Conservation (phyloP, 2,113 vertebrate genomes). For the Osmerus mordax region DNA sequence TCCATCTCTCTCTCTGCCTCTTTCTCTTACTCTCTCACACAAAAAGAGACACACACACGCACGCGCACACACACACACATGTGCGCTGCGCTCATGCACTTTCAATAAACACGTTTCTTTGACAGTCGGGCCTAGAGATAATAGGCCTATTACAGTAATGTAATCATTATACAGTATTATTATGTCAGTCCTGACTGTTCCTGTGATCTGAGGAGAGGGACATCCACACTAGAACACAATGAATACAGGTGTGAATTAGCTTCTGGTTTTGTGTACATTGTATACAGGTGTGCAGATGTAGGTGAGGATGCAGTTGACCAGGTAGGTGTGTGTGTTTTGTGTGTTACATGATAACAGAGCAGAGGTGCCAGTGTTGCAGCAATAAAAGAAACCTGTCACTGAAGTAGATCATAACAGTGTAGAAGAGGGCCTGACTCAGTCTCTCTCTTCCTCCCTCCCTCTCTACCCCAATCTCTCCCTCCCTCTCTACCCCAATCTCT, state of each 20-base stretch:
- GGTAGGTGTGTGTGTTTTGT: background rate
- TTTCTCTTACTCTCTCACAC: background rate
- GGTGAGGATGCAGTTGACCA: no score
- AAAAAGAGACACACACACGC: background rate
- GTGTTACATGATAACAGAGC: conserved; percentile 13
- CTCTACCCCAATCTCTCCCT: no score
- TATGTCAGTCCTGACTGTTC: background rate
- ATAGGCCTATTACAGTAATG: background rate
- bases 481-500: no score
- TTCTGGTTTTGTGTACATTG: no score
- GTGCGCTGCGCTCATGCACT: background rate
- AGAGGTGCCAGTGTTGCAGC: conserved; percentile 15
- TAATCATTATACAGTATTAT: background rate
- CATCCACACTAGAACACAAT: no score
- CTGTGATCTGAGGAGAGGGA: no score
- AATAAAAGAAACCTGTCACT: conserved; percentile 24
- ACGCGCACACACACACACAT: background rate
- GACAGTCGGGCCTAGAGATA: background rate
- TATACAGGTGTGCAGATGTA: no score
- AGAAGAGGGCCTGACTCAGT: background rate
- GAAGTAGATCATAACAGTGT: conserved; percentile 34
- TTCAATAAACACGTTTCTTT: background rate
- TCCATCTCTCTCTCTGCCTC: conserved; percentile 30
- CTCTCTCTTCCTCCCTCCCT: background rate
- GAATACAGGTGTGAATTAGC: no score